Evolutionary conservation across 2,797 vertebrate species (phyloP), one percentile per base, ranked within the genome.

Genomic region (Clarias laeviceps): DNA sequence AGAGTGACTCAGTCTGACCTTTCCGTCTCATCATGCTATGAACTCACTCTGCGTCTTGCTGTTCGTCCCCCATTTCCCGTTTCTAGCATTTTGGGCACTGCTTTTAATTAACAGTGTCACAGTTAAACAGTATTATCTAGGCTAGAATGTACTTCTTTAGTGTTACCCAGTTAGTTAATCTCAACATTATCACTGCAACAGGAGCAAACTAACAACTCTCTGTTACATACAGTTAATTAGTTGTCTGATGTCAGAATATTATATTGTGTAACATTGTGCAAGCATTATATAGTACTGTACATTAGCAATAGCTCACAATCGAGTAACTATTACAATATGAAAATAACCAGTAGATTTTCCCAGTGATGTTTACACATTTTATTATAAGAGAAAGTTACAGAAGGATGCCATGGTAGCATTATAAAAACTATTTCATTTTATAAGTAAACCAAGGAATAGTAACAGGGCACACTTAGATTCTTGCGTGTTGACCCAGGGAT

Each of bases 1-100:
- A 32, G 18, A 20, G 54, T 76, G 73, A 80, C 65, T 59, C 56
- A 24, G 29, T 34, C 29, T 78, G 56, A 80, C 64, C 80, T 82
- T 68, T 82, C 22, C 61, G 5, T 68, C 62, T 68, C 27, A 29
- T 56, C 6, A 15, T 5, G 15, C 50, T 15, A 4, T 24, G 1
- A 40, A 7, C 45, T 57, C 29, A 8, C 9, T 82, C 45, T 11
- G 45, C 45, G 11, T 50, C 45, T 50, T 50, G 45, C 45, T 50
- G 45, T 50, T 50, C 12, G 11, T 50, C 45, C 45, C 45, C 29
- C 17, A 34, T 32, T 68, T 65, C 12, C 12, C n/a, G 12, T 27
- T 65, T 29, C 29, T 66, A 27, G 15, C 62, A 27, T 27, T n/a
- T 27, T 64, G 62, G 8, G 59, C 7, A 2, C 59, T 29, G 64